These are phyloP conservation scores for Pachycephala philippinensis DNA, from an alignment of 2,113 vertebrate species.

Conservation along the genomic window DNA sequence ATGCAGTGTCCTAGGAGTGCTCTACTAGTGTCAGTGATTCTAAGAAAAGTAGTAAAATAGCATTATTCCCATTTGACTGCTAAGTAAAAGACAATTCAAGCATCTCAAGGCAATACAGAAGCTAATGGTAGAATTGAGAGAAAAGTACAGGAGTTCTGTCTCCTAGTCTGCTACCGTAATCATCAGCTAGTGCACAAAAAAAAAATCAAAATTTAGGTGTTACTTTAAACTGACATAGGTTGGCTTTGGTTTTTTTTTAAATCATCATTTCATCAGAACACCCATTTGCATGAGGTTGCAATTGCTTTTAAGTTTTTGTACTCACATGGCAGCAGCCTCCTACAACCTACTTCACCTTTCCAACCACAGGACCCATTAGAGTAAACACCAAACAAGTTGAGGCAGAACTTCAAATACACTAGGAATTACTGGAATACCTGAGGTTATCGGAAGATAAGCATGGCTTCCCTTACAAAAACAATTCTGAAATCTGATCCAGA, in stretches of 20 bases:
- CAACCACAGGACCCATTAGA: not conserved
- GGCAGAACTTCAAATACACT: not conserved
- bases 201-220: not conserved
- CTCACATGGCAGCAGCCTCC: not conserved
- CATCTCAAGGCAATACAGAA: not conserved
- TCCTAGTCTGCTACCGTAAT: not conserved
- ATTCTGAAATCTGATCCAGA: conserved; percentile 31
- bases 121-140: not conserved
- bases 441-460: not conserved
- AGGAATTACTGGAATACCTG: conserved; percentile 7
- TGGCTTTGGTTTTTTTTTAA: not conserved
- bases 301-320: not conserved
- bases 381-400: conserved; percentile 11
- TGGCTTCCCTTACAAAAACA: not conserved
- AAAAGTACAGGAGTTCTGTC: not conserved
- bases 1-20: not conserved
- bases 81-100: not conserved
- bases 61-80: not conserved
- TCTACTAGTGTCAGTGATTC: not conserved
- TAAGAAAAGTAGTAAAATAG: not conserved
- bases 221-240: not conserved
- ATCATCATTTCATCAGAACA: not conserved
- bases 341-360: not conserved
- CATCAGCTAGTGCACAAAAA: not conserved
- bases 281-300: not conserved